Evolutionary conservation across 1,140 invertebrate genomes (phyloP).

Genomic region (Apolygus lucorum): DNA sequence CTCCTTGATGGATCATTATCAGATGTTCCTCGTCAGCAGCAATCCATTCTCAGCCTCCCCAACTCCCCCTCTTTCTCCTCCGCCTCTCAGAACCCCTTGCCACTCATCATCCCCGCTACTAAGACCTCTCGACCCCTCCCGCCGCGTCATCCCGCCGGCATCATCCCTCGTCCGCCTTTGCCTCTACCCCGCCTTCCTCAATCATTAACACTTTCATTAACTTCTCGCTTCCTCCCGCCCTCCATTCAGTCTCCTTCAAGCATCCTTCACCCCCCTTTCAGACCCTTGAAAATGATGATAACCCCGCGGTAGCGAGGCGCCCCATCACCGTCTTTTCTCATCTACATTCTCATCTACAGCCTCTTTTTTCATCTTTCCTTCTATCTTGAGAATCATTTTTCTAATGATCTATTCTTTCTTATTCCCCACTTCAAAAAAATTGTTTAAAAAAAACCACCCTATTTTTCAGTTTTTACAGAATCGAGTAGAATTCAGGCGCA

Average conservation of each 20-base stretch:
- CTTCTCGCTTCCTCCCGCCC: slow-evolving; percentile 5
- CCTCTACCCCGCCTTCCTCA: slow-evolving; percentile 4
- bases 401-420: not conserved
- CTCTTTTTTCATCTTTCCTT: not conserved
- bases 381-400: not conserved
- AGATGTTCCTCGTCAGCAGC: too few relatives aligned
- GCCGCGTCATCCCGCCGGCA: too few relatives aligned
- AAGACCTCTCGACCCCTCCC: too few relatives aligned
- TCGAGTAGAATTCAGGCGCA: too few relatives aligned
- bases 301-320: not conserved
- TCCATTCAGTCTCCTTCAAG: not conserved
- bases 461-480: too few relatives aligned
- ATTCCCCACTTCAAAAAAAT: too few relatives aligned
- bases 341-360: not conserved
- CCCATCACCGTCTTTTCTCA: not conserved
- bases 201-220: slow-evolving; percentile 17
- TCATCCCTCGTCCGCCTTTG: not conserved
- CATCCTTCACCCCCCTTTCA: not conserved
- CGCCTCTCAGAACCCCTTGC: too few relatives aligned
- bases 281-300: slow-evolving; percentile 2
- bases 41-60: too few relatives aligned
- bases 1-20: too few relatives aligned
- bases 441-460: too few relatives aligned
- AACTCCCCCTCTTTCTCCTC: too few relatives aligned
- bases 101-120: too few relatives aligned